These are phyloP conservation scores for Pachycephus smyrnensis DNA, from an alignment of 2,888 invertebrate genomes.

Conservation along the genomic window DNA sequence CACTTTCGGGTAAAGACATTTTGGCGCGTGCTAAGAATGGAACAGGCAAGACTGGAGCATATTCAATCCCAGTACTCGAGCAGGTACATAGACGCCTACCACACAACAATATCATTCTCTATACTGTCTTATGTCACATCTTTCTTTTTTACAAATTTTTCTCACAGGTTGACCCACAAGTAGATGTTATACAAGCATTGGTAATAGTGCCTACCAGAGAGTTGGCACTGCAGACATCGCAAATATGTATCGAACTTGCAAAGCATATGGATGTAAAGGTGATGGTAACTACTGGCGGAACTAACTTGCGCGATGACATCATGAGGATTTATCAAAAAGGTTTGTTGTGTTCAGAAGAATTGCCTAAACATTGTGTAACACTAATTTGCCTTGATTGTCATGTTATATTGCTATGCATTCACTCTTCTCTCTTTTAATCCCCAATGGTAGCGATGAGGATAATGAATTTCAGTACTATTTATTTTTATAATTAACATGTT, in stretches of 20 bases:
- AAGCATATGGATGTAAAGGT: conserved; percentile 97
- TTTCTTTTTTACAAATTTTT: conserved; percentile 7
- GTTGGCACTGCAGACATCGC: conserved; percentile 98
- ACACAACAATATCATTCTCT: neutral
- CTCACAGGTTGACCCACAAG: conserved; percentile 78
- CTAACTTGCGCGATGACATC: conserved; percentile 97
- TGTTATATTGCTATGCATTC: neutral
- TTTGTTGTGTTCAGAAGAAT: conserved; percentile 58
- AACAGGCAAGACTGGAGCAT: conserved; percentile 99
- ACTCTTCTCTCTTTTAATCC: neutral
- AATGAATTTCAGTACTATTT: neutral
- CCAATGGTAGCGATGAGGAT: neutral
- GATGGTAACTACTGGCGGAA: conserved; percentile 99
- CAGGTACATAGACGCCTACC: conserved; percentile 69
- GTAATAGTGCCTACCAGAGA: conserved; percentile 99
- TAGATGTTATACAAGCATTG: conserved; percentile 96
- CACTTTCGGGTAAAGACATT: conserved; percentile 96
- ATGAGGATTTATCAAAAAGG: conserved; percentile 99
- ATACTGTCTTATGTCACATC: neutral
- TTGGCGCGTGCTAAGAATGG: conserved; percentile 99
- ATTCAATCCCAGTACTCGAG: conserved; percentile 98
- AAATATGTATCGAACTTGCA: conserved; percentile 98
- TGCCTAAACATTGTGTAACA: neutral
- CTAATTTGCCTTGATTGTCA: neutral
- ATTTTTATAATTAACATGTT: conserved; percentile 1